Base-by-base conservation (phyloP, 2,797 vertebrate genomes). In the Leuciscus waleckii region DNA sequence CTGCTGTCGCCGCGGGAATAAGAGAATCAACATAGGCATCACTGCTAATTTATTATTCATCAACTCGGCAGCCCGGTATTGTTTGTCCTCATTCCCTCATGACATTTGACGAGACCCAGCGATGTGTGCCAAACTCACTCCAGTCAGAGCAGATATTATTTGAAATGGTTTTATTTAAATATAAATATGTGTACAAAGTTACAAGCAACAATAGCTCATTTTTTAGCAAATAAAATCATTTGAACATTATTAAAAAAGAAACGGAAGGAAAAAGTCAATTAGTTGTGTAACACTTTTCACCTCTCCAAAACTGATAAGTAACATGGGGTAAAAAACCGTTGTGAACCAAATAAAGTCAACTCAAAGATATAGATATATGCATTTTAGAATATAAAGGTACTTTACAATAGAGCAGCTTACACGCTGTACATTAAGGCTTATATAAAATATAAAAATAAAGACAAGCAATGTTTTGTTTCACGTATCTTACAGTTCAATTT, bases 141-240 rank as follows among this genome's bases (percentile, higher is more conserved):
- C 92, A 89, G 81, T 69, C 9, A 91, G 75, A 51, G 86, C 65
- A 46, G 79, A 88, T 85, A 92, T 95, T 95, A 94, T 95, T 93
- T 88, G 94, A 96, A 96, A 95, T 95, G 95, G 54, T 94, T 96
- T 96, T 96, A 96, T 96, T 96, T 95, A 95, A 96, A 96, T 96
- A 96, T 96, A 96, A 96, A 96, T 96, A 95, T 96, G 95, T 96
- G 95, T 96, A 96, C 95, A 96, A 96, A 96, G 95, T 94, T 95
- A 96, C 95, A 95, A 95, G 95, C 95, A 94, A 95, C 93, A 91
- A 91, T 94, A 93, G 94, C 93, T 96, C 92, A 88, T 94, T 94
- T 54, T 79, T 94, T 94, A 94, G 94, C 95, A 95, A 96, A 95
- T 94, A 93, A 95, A 95, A 92, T 90, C 92, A 91, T 95, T 92